Percentiles rank a stretch among this genome's conserved stretches.
phyloP scores from a whole-genome alignment of 1,140 invertebrate genomes.

The Platyscapa corneri region DNA sequence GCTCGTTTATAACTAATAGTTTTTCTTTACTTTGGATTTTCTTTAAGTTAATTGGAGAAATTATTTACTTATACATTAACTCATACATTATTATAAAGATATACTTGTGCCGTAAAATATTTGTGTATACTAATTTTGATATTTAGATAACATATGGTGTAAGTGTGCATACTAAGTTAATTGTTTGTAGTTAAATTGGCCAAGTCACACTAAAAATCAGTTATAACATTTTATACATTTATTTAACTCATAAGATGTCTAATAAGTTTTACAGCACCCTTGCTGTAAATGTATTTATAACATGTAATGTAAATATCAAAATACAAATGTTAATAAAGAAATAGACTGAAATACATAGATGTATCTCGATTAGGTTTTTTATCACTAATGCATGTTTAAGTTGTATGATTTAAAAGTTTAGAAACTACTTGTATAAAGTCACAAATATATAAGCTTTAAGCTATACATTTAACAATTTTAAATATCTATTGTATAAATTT shows the following conservation, averaged over 20 bases:
- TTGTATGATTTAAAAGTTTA: not conserved
- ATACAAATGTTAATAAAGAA: slow-evolving; percentile 49
- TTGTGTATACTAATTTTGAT: not conserved
- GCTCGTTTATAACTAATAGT: not conserved
- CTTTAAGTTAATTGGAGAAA: not conserved
- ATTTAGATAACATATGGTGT: slow-evolving; percentile 23
- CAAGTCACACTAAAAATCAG: slow-evolving; percentile 19
- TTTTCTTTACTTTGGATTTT: not conserved
- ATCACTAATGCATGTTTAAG: slow-evolving; percentile 12
- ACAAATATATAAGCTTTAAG: not conserved
- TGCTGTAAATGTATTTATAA: slow-evolving; percentile 47
- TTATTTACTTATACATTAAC: too few relatives aligned
- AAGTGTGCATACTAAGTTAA: slow-evolving; percentile 11
- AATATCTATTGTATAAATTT: slow-evolving; percentile 33
- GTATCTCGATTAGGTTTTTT: slow-evolving; percentile 33
- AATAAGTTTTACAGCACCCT: slow-evolving; percentile 1
- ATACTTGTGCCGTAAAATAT: not conserved
- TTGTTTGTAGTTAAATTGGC: slow-evolving; percentile 16
- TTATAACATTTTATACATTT: slow-evolving; percentile 32
- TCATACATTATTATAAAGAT: too few relatives aligned
- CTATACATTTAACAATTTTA: slow-evolving; percentile 5
- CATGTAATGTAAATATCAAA: slow-evolving; percentile 49
- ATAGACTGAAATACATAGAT: slow-evolving; percentile 39
- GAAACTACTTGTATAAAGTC: not conserved
- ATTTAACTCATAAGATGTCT: slow-evolving; percentile 33